Evolutionary conservation across 2,797 vertebrate genomes (phyloP), one percentile per base, ranked within the genome.

Genomic region (Phataginus tetradactyla): DNA sequence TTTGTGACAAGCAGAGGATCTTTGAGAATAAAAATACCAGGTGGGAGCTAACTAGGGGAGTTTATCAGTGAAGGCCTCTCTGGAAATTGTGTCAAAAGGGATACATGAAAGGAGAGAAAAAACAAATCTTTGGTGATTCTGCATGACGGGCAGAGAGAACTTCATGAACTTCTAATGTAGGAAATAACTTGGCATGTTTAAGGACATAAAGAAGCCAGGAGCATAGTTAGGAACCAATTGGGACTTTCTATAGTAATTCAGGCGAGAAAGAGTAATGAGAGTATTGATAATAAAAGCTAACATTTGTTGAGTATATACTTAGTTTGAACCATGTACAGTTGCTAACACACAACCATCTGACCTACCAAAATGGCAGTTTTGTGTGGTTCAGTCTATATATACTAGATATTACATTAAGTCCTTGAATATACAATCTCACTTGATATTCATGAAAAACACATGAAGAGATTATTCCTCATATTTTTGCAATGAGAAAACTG

Each of bases 401-500:
- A 69, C 69, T 86, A 92, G 51, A 39, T 53, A 63, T 23, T 55
- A 34, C 13, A 68, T 51, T 42, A 49, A 85, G 18, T 18, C 39
- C 34, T 71, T 93, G 39, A 81, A 68, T 69, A 17, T 3, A 59
- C 9, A 51, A 51, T 79, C 3, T 69, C 45, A 69, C 49, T n/a
- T 75, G 66, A 51, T 74, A 92, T 64, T 84, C 10, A 93, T 59
- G 20, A 39, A 93, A 83, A 7, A 34, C 68, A 68, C 86, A 53
- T 34, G 42, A 86, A 61, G 59, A 34, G 49, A 75, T 53, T 84
- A 81, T 64, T 86, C 12, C 34, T 29, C 64, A 6, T 75, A 72
- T 74, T 94, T 90, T 69, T 66, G 23, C 57, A 83, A 21, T 86
- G 37, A 86, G 64, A 66, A 87, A 92, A 74, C 66, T 42, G 39